Base-by-base conservation (phyloP, 2,797 vertebrate species). In the Falco rusticolus region DNA sequence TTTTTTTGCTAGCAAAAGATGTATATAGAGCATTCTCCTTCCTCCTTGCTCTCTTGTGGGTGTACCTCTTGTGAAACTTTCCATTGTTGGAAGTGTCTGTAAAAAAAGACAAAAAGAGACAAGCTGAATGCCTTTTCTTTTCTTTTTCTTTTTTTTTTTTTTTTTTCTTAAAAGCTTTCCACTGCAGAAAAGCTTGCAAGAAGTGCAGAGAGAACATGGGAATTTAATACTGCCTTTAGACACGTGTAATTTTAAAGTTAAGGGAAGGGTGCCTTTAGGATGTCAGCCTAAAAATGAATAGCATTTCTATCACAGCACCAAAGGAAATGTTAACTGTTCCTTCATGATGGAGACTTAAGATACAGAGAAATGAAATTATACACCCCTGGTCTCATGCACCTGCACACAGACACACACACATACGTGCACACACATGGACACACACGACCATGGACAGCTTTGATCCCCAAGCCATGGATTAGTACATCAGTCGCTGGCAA, bases 101-200 rank as follows among this genome's bases (percentile, higher is more conserved):
- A 45, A 50, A 72, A 71, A 87, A 95, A 87, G 70, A 71, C 74
- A 96, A 71, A 93, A 83, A 87, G 60, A 96, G 68, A 71, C 56
- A 78, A 93, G 76, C 29, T 78, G 56, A 85, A 82, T 92, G 56
- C 74, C 53, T 4, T 43, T 39, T 39, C 37, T 39, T 39, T 39
- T 39, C 37, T 39, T 39, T 39, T 39, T 39, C 37, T 39, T 41
- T 41, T 41, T 41, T 3, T 47, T 57, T 84, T n/a, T 59, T 54
- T 33, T 50, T 53, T 82, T 64, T 18, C 47, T 80, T 82, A 76
- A 72, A 84, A 92, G 15, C 47, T 54, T 87, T 86, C 31, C 26
- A 41, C 25, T 13, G 6, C 43, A 70, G 63, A 91, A 81, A 28
- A 89, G 5, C 57, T 83, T 92, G 37, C 65, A 77, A 61, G 54